phyloP scores from a whole-genome alignment of 1,140 invertebrate species.

The Habropoda laboriosa region DNA sequence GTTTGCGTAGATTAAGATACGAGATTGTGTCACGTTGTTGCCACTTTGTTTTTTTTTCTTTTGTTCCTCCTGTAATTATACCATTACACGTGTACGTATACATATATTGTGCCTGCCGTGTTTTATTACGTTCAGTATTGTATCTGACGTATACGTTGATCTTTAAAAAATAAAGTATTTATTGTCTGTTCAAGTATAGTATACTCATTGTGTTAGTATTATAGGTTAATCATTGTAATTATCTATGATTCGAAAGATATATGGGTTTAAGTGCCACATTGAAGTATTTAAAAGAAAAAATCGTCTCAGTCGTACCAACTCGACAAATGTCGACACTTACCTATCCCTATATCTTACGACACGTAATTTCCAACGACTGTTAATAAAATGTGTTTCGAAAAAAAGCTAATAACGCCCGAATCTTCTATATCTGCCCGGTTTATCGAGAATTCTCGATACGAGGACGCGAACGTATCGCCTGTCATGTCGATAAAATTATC shows the following conservation, averaged over 20 bases:
- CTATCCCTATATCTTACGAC: slow-evolving; percentile 10
- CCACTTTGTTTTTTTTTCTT: neutral
- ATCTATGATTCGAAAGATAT: neutral
- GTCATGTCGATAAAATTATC: slow-evolving; percentile 20
- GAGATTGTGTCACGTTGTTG: neutral
- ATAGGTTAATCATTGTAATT: neutral
- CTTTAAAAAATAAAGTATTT: neutral
- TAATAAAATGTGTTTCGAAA: neutral
- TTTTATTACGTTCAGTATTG: neutral
- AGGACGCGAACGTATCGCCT: neutral
- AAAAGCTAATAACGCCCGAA: neutral
- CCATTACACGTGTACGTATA: neutral
- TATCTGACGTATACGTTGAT: neutral
- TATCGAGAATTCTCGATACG: neutral
- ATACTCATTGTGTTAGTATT: neutral
- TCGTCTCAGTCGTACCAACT: neutral
- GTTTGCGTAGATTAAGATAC: neutral
- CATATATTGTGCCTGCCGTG: neutral
- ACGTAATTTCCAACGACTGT: neutral
- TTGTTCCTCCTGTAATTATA: no score
- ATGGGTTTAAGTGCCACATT: neutral
- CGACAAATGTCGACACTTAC: no score
- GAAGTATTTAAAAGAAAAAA: neutral
- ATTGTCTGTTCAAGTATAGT: neutral
- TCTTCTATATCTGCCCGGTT: neutral